Conservation (phyloP, 1,140 invertebrate genomes). For the Solenopsis invicta region DNA sequence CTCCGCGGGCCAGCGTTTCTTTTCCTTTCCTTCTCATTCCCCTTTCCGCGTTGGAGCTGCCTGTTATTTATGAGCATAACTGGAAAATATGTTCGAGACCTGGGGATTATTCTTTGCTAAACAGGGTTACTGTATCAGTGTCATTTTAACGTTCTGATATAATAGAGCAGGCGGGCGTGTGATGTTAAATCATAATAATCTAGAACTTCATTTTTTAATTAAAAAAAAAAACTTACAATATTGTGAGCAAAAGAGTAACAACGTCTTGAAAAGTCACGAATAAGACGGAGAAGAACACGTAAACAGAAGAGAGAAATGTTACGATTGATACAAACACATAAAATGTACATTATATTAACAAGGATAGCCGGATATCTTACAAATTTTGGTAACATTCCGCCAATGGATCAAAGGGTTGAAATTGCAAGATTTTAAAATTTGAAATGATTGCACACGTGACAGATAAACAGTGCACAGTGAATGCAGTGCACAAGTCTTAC, state of each 20-base stretch:
- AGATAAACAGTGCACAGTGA: too few relatives aligned
- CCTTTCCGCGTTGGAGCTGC: conserved; percentile 1
- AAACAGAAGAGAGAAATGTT: too few relatives aligned
- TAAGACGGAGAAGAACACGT: too few relatives aligned
- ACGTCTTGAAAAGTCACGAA: not conserved
- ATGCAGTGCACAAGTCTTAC: too few relatives aligned
- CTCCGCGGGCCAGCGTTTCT: not conserved
- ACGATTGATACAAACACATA: too few relatives aligned
- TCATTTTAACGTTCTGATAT: conserved; percentile 15
- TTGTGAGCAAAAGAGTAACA: not conserved
- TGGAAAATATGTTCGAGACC: not conserved
- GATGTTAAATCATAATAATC: not conserved
- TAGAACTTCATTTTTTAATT: not conserved
- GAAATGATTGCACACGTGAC: too few relatives aligned
- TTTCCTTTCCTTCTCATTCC: not conserved
- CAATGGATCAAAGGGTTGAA: too few relatives aligned
- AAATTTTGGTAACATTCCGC: too few relatives aligned
- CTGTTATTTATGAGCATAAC: conserved; percentile 24
- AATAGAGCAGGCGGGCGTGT: not conserved
- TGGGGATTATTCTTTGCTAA: not conserved
- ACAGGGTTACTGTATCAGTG: conserved; percentile 23
- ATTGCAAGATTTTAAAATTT: too few relatives aligned
- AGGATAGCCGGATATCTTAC: too few relatives aligned
- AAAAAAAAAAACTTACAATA: not conserved
- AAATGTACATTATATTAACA: too few relatives aligned